Percentiles rank a stretch among this genome's conserved stretches.
These are phyloP conservation scores for Gymnocheta viridis DNA, from an alignment of 2,888 invertebrate genomes.

Conservation along the genomic window DNA sequence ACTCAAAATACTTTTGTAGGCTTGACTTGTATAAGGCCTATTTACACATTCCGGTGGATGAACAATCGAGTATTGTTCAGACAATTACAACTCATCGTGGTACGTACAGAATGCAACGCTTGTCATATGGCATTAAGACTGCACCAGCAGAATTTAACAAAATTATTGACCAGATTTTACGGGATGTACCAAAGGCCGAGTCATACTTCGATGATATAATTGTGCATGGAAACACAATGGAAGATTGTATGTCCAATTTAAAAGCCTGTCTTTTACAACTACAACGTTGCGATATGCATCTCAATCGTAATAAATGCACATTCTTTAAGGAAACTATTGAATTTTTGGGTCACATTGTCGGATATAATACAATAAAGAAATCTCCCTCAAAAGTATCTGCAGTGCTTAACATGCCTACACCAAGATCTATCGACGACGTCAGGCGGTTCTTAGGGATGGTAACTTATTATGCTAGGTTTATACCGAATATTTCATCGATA, in stretches of 20 bases:
- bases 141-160: no score
- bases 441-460: neutral
- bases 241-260: neutral
- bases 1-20: constrained; percentile 60
- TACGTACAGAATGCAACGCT: no score
- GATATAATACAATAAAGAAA: no score
- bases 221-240: constrained; percentile 24
- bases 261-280: neutral
- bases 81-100: constrained; percentile 18
- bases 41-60: constrained; percentile 57
- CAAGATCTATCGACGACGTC: neutral
- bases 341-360: neutral
- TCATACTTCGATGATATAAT: neutral
- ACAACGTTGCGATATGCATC: neutral
- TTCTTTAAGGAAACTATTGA: neutral
- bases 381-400: neutral
- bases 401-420: neutral
- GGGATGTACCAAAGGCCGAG: no score
- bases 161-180: no score
- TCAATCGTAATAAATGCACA: neutral
- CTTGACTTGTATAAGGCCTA: constrained; percentile 28
- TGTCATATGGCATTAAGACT: no score
- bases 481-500: neutral
- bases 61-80: constrained; percentile 14
- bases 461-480: neutral